Conservation (phyloP, 2,113 vertebrate species). For the Merops nubicus region DNA sequence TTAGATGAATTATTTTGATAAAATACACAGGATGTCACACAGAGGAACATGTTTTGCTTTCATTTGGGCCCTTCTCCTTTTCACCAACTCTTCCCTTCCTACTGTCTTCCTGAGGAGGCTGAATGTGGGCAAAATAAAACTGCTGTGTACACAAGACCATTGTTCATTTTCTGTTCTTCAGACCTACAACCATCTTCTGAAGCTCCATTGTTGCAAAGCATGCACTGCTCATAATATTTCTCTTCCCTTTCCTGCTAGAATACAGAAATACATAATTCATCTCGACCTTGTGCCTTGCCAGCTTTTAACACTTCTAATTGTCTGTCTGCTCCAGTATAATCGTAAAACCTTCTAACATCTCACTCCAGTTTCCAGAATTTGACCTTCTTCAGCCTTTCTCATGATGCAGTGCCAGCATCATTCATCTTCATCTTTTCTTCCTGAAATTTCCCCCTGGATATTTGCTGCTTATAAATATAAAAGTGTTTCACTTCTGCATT, state of each 20-base stretch:
- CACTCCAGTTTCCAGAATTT: conserved; percentile 11
- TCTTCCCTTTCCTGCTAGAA: neutral
- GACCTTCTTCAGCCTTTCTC: conserved; percentile 2
- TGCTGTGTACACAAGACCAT: neutral
- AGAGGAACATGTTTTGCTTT: neutral
- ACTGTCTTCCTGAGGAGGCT: neutral
- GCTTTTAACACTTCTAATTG: conserved; percentile 34
- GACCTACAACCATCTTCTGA: neutral
- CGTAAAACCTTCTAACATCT: conserved; percentile 42
- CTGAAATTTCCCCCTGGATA: neutral
- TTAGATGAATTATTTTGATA: neutral
- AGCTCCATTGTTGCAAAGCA: neutral
- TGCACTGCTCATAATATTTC: neutral
- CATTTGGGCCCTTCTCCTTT: neutral
- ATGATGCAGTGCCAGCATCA: neutral
- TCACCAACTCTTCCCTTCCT: neutral
- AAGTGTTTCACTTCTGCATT: neutral
- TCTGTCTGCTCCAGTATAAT: neutral
- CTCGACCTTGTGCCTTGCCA: conserved; percentile 1
- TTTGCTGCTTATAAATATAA: neutral
- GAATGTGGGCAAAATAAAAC: neutral
- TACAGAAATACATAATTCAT: neutral
- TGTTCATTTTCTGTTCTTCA: neutral
- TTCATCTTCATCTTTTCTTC: neutral
- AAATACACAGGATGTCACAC: neutral